Evolutionary conservation across 1,140 invertebrate genomes (phyloP), one percentile per base, ranked within the genome.

Genomic region (Acromyrmex echinatior): DNA sequence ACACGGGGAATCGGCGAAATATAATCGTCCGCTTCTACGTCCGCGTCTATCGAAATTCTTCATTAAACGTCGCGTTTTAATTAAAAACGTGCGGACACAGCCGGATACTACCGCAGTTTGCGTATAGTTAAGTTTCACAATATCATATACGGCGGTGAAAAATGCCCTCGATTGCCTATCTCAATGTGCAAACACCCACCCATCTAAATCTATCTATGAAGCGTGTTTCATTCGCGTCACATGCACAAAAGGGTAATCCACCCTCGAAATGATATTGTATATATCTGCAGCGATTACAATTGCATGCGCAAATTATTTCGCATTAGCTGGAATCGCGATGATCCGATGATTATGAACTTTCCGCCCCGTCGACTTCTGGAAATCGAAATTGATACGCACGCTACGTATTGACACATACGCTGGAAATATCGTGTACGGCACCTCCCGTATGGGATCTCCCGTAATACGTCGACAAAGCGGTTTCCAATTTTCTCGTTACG

Each of bases 51-150:
- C 80, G 70, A 84, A 76, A 84, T 84, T 70, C 80, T 84, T 84
- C 80, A 84, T 84, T 84, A 84, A 84, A 60, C 80, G 45, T 51
- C 56, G 80, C 70, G 80, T 76, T 84, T 82, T 84, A 84, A 84
- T 84, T 84, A 84, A 84, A 84, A 84, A 84, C 70, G 56, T 63
- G 80, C 80, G 66, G 79, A 31, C 35, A 21, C 21, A 31, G 79
- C 10, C 25, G 14, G 56, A 12, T 5, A 28, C 53, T 1, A 25
- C 14, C 49, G n/a, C 31, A 56, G 49, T 58, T 71, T 71, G 58
- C 76, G 49, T 60, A 35, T 39, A 14, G 56, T 81, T 28, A 39
- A 56, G 60, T 84, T 76, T 39, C 49, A 63, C 73, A 63, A 71
- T 76, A 25, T 51, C 31, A 84, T 14, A 84, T 14, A 49, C n/a